These are phyloP conservation scores for Parazoanthus darwini DNA, from an alignment of 92 coral and sea anemone genomes.

Conservation along the genomic window DNA sequence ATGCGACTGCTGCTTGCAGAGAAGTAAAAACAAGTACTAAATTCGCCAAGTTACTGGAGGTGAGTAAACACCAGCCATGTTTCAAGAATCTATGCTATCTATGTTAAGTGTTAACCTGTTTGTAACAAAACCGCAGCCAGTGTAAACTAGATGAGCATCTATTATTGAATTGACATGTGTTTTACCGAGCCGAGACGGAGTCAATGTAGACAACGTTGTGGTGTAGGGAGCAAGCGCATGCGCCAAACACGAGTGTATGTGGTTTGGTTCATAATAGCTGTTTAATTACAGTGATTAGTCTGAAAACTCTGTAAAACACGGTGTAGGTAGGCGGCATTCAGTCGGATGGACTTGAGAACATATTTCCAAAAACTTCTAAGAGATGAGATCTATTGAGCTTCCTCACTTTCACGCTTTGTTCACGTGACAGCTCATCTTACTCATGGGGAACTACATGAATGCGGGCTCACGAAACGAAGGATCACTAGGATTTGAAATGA, in stretches of 20 bases:
- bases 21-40: conserved; percentile 93
- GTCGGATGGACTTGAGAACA: background rate
- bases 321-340: background rate
- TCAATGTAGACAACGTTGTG: no score
- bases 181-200: no score
- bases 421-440: conserved; percentile 69
- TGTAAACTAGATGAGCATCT: no score
- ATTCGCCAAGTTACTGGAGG: conserved; percentile 91
- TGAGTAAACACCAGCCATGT: conserved; percentile 11
- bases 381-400: background rate
- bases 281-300: no score
- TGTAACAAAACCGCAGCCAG: no score
- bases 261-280: no score
- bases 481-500: conserved; percentile 96
- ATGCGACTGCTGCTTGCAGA: conserved; percentile 98
- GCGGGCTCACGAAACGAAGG: conserved; percentile 97
- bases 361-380: background rate
- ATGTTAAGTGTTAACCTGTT: background rate
- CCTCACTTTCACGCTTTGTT: background rate
- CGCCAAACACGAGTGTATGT: no score
- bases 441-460: conserved; percentile 98
- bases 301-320: background rate
- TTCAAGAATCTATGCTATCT: background rate
- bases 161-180: no score
- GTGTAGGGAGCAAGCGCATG: no score